Conservation (phyloP, 1,140 invertebrate genomes). For the Brachionus calyciflorus region DNA sequence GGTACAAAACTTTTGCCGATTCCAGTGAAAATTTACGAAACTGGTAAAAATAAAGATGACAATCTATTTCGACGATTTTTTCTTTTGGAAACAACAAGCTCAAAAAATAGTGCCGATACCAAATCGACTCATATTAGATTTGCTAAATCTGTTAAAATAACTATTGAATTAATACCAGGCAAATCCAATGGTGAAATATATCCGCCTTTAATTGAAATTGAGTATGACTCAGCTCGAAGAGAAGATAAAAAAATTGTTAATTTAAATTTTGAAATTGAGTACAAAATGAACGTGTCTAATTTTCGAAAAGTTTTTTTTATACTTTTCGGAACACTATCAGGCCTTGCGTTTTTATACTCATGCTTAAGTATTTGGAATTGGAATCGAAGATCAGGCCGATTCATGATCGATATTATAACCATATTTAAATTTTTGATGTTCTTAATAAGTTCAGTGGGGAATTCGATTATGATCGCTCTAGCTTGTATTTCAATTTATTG, state of each 20-base stretch:
- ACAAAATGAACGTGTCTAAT: not conserved
- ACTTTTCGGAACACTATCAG: not conserved
- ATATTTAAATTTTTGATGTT: constrained; percentile 43
- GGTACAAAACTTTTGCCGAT: not conserved
- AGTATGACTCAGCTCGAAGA: constrained; percentile 15
- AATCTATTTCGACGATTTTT: constrained; percentile 31
- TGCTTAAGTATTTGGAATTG: constrained; percentile 15
- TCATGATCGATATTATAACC: constrained; percentile 14
- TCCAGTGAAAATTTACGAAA: not conserved
- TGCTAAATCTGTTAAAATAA: constrained; percentile 26
- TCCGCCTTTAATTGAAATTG: constrained; percentile 28
- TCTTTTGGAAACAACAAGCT: constrained; percentile 21
- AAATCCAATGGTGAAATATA: not conserved
- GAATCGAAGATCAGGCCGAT: constrained; percentile 9
- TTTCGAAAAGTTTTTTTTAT: not conserved
- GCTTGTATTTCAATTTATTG: not conserved
- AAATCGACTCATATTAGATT: not conserved
- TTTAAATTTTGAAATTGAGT: constrained; percentile 32
- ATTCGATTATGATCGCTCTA: not conserved
- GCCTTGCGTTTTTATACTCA: constrained; percentile 3
- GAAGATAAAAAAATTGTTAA: not conserved
- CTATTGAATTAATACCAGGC: not conserved
- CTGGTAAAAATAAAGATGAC: not conserved
- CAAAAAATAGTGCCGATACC: not conserved
- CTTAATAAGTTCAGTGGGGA: not conserved